These are phyloP conservation scores for Hyaena hyaena DNA, from an alignment of 2,113 vertebrate genomes.

Conservation along the genomic window DNA sequence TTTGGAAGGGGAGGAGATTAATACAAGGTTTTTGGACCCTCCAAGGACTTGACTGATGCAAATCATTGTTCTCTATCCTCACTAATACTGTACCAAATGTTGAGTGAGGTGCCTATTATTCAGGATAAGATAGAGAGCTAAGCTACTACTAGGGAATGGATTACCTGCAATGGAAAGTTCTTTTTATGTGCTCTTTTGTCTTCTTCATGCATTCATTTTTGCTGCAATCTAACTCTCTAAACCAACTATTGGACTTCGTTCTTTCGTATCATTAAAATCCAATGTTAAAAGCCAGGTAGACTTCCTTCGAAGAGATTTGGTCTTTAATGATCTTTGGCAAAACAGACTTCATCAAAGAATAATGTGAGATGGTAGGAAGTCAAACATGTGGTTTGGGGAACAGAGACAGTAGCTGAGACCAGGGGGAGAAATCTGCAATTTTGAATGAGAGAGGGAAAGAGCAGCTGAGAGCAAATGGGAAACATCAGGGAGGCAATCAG, in stretches of 20 bases:
- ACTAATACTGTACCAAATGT: background rate
- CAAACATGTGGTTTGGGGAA: background rate
- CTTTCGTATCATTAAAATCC: conserved; percentile 55
- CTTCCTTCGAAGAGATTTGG: background rate
- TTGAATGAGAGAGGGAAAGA: background rate
- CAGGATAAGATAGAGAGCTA: background rate
- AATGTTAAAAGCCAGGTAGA: conserved; percentile 33
- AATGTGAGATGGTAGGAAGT: background rate
- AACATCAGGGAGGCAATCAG: conserved; percentile 33
- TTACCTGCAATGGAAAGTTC: background rate
- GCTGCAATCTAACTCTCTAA: background rate
- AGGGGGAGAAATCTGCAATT: background rate
- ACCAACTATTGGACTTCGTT: conserved; percentile 12
- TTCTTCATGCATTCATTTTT: background rate
- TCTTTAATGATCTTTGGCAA: conserved; percentile 41
- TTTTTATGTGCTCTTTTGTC: background rate
- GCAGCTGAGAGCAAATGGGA: conserved; percentile 31
- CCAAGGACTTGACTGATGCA: background rate
- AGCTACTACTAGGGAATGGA: background rate
- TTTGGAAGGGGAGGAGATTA: background rate
- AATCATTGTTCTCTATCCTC: background rate
- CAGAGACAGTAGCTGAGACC: background rate
- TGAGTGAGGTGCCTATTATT: background rate
- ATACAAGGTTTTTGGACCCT: background rate
- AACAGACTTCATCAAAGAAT: conserved; percentile 43